Evolutionary conservation across 2,797 vertebrate genomes (phyloP).

Genomic region (Sebastes minor): DNA sequence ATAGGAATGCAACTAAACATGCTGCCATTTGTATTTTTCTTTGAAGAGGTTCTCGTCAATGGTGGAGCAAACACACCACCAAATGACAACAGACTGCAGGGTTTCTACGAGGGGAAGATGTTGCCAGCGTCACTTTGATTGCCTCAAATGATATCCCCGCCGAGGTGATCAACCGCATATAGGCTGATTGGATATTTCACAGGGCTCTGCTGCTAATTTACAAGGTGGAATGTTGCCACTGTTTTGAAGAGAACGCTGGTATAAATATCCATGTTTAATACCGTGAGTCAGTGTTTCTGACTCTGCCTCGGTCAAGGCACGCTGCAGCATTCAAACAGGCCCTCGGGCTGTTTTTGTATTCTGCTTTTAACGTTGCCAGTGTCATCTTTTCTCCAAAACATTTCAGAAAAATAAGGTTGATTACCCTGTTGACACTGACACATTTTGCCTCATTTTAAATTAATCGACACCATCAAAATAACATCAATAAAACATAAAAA

Average conservation of each 20-base stretch:
- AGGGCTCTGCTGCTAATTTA: conserved; percentile 64
- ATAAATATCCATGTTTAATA: conserved; percentile 51
- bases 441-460: conserved; percentile 30
- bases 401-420: conserved; percentile 23
- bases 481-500: conserved; percentile 25
- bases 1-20: conserved; percentile 4
- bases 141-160: conserved; percentile 61
- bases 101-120: conserved; percentile 29
- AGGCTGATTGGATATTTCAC: conserved; percentile 71
- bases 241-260: conserved; percentile 15
- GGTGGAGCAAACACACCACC: conserved; percentile 24
- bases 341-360: conserved; percentile 39
- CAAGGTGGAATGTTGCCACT: conserved; percentile 46
- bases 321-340: conserved; percentile 27
- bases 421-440: conserved; percentile 26
- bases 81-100: conserved; percentile 33
- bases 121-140: conserved; percentile 55
- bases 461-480: conserved; percentile 17
- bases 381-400: conserved; percentile 20
- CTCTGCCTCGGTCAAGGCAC: conserved; percentile 26
- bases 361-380: conserved; percentile 17
- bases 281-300: conserved; percentile 38
- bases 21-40: conserved; percentile 7
- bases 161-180: conserved; percentile 65
- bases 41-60: conserved; percentile 25